Evolutionary conservation across 2,113 vertebrate genomes (phyloP).

Genomic region (Plectropomus leopardus): DNA sequence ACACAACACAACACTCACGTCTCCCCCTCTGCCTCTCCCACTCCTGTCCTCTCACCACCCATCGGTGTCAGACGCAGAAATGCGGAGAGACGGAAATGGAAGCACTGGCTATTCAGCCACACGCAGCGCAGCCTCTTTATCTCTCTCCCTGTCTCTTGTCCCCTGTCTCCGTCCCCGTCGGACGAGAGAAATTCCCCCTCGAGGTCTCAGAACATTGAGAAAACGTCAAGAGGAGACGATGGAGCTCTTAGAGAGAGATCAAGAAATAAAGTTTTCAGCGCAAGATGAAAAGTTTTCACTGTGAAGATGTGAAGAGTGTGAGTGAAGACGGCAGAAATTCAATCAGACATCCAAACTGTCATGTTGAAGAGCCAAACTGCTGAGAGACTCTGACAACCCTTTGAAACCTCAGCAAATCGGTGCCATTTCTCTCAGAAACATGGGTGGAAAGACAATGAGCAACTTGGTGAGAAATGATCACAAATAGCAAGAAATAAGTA

Average conservation of each 20-base stretch:
- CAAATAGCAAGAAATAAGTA: too few species aligned
- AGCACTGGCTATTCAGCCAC: conserved; percentile 7
- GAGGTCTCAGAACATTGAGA: not conserved
- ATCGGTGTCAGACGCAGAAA: conserved; percentile 24
- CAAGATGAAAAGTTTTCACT: conserved; percentile 15
- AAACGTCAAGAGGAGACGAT: conserved; percentile 20
- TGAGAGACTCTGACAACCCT: too few species aligned
- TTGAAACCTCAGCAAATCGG: too few species aligned
- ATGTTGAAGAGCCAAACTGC: too few species aligned
- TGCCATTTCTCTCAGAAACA: too few species aligned
- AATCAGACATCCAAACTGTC: too few species aligned
- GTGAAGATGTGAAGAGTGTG: too few species aligned
- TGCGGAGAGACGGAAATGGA: conserved; percentile 6
- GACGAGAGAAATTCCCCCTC: not conserved
- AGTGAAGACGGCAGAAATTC: too few species aligned
- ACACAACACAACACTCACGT: conserved; percentile 57
- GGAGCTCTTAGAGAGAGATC: conserved; percentile 12
- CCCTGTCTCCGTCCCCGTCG: conserved; percentile 6
- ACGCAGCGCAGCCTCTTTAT: not conserved
- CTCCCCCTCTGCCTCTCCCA: conserved; percentile 32
- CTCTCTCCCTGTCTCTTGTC: not conserved
- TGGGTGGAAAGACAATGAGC: too few species aligned
- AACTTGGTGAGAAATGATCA: too few species aligned
- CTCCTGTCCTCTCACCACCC: conserved; percentile 32
- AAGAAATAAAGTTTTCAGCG: not conserved